Percentiles rank a stretch among this genome's conserved stretches.
Conservation (phyloP, 1,140 invertebrate species). For the Pseudomyrmex dendroicus region DNA sequence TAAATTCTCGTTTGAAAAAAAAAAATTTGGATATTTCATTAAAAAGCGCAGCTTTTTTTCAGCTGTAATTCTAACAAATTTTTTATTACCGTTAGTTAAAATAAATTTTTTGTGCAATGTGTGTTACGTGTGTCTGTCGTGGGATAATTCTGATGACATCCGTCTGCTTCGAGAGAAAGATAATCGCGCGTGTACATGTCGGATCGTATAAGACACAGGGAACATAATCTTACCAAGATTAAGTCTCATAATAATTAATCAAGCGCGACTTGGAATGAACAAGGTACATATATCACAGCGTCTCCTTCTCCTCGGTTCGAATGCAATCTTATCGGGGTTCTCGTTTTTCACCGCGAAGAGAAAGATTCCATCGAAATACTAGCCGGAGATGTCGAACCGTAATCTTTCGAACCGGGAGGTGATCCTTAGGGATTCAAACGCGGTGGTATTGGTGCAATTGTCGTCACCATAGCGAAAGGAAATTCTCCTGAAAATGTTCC, state of each 20-base stretch:
- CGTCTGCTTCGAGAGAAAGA: background rate
- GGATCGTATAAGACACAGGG: background rate
- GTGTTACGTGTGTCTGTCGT: background rate
- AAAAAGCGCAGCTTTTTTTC: background rate
- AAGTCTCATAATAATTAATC: slow-evolving; percentile 52
- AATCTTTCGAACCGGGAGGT: slow-evolving; percentile 45
- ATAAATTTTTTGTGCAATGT: background rate
- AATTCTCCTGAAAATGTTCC: slow-evolving; percentile 53
- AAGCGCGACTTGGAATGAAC: slow-evolving; percentile 46
- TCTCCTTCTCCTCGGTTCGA: background rate
- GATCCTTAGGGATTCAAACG: slow-evolving; percentile 41
- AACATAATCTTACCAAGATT: slow-evolving; percentile 31
- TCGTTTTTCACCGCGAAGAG: slow-evolving; percentile 46
- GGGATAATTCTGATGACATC: background rate
- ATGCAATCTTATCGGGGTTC: slow-evolving; percentile 57
- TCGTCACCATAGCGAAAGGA: slow-evolving; percentile 43
- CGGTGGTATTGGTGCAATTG: slow-evolving; percentile 52
- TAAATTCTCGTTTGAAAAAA: background rate
- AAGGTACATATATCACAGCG: slow-evolving; percentile 47
- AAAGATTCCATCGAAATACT: slow-evolving; percentile 58
- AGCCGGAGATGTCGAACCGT: slow-evolving; percentile 50
- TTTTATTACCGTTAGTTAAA: background rate
- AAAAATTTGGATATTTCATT: background rate
- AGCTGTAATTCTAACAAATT: background rate
- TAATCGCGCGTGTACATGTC: slow-evolving; percentile 5